Evolutionary conservation across 1,140 invertebrate species (phyloP).

Genomic region (Cyclina sinensis): DNA sequence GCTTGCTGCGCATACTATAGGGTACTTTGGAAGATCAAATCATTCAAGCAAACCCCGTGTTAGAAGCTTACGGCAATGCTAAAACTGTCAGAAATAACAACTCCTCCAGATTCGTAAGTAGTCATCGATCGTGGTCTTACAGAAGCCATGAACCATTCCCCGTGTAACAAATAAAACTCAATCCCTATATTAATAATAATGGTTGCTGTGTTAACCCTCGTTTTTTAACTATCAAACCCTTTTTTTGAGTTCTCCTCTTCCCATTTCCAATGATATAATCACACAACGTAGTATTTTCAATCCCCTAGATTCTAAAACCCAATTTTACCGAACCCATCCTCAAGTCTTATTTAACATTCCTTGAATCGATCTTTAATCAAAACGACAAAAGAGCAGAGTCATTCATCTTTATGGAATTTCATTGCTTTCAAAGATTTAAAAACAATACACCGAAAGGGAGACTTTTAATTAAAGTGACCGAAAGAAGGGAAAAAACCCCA

Average conservation of each 20-base stretch:
- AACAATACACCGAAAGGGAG: no score
- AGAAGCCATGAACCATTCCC: background rate
- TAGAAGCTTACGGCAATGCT: constrained; percentile 99
- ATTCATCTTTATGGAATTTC: no score
- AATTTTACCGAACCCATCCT: background rate
- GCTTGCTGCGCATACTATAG: constrained; percentile 65
- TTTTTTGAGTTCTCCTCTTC: background rate
- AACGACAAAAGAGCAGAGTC: background rate
- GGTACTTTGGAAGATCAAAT: constrained; percentile 95
- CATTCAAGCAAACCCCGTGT: constrained; percentile 99
- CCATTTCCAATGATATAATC: no score
- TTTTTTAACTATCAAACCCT: background rate
- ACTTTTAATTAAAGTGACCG: no score
- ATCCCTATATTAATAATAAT: background rate
- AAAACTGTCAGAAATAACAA: constrained; percentile 99
- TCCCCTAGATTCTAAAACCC: background rate
- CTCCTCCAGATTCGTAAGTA: constrained; percentile 93
- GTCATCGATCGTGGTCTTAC: background rate
- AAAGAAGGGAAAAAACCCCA: no score
- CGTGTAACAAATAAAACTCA: background rate
- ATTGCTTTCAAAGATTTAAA: no score
- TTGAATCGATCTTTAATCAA: background rate
- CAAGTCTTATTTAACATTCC: background rate
- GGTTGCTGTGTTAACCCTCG: constrained; percentile 22
- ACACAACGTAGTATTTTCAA: no score